Evolutionary conservation across 1,140 invertebrate species (phyloP), one percentile per base, ranked within the genome.

Genomic region (Bombyx mori): DNA sequence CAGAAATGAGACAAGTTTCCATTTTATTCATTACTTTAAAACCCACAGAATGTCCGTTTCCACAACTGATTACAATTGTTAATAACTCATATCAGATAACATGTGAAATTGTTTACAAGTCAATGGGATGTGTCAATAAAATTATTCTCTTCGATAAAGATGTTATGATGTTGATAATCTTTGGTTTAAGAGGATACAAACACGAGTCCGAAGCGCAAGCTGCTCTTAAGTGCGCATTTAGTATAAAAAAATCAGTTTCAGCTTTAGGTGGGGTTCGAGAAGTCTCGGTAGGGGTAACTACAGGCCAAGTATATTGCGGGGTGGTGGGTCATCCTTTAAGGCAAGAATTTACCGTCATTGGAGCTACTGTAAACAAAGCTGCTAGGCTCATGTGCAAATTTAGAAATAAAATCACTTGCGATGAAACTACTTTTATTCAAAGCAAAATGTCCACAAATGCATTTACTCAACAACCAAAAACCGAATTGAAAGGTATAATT

Each of bases 281-380:
- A 22, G 89, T 92, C 1, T 91, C 92, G 0, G 88, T 92, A 47
- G 92, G 91, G 2, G 90, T 94, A 0, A 93, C 93, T 1, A 67
- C 92, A 67, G 90, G 90, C 7, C 88, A 91, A 73, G 92, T 91
- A 1, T 94, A 94, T 69, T 95, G 93, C 71, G 94, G 94, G 8
- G 92, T 94, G 0, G 90, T 95, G 42, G 94, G 94, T 1, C 93
- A 95, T 77, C 88, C 91, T 26, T 80, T 93, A 45, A 76, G 94
- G 57, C 89, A 92, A 68, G 94, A 95, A 73, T 94, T 94, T 64
- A 93, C 93, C 4, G 93, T 95, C 0, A 94, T 95, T 46, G 93
- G 94, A 48, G 88, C 91, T 54, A 88, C 91, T 35, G 93, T 95
- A 1, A 94, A 94, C 68, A 94, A 93, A 77, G 93, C 93, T 8